Conservation (phyloP, 2,888 invertebrate species). For the Timandra comae region DNA sequence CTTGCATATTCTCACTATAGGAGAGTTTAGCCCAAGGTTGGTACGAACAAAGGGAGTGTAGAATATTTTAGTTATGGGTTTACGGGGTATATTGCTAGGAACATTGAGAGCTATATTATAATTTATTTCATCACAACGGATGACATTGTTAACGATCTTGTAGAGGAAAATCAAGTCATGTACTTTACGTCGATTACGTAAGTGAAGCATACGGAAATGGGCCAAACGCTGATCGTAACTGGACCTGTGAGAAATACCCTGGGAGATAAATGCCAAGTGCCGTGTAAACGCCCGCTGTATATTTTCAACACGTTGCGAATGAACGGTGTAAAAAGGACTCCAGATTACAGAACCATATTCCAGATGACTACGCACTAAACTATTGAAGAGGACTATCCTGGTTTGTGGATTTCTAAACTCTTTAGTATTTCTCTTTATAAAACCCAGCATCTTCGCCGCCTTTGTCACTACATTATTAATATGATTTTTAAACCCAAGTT, state of each 20-base stretch:
- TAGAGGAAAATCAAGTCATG: no score
- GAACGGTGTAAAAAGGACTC: not conserved
- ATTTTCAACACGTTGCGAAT: not conserved
- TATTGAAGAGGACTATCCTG: slow-evolving; percentile 6
- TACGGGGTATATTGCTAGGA: no score
- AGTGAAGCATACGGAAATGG: no score
- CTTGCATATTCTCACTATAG: no score
- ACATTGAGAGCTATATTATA: no score
- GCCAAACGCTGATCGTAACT: no score
- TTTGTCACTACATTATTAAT: slow-evolving; percentile 8
- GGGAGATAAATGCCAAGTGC: not conserved
- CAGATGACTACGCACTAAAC: slow-evolving; percentile 6
- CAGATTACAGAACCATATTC: not conserved
- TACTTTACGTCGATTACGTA: no score
- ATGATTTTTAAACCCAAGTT: slow-evolving; percentile 7
- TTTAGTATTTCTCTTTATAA: slow-evolving; percentile 9
- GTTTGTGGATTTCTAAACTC: slow-evolving; percentile 3
- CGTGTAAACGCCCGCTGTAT: slow-evolving; percentile 3
- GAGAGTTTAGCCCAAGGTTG: no score
- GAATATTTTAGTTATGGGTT: no score
- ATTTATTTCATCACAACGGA: no score
- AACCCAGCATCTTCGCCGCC: slow-evolving; percentile 9
- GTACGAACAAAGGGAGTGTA: no score
- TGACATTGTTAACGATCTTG: no score
- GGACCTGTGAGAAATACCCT: not conserved